phyloP scores from a whole-genome alignment of 2,888 invertebrate species.

The Drosophila yooni region DNA sequence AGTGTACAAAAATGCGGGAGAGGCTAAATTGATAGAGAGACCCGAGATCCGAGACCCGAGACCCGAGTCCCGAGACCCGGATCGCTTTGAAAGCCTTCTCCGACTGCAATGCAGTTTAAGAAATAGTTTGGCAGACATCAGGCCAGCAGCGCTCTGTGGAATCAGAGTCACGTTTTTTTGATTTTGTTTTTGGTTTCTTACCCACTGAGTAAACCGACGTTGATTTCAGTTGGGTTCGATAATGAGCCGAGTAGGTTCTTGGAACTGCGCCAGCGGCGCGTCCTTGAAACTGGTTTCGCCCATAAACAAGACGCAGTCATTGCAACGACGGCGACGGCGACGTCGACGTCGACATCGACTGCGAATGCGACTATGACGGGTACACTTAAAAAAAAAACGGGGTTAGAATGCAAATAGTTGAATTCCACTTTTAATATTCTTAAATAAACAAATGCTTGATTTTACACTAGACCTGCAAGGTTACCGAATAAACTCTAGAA shows the following conservation, averaged over 20 bases:
- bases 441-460: background rate
- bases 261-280: conserved; percentile 71
- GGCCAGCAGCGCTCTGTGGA: conserved; percentile 21
- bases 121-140: conserved; percentile 51
- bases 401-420: background rate
- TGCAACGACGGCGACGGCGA: conserved; percentile 19
- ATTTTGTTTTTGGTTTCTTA: background rate
- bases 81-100: conserved; percentile 28
- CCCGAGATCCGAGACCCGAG: no score
- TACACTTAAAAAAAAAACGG: background rate
- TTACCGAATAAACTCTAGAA: background rate
- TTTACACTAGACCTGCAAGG: background rate
- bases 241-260: conserved; percentile 71
- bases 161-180: conserved; percentile 66
- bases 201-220: conserved; percentile 3
- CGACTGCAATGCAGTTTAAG: conserved; percentile 49
- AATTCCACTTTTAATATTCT: background rate
- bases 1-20: conserved; percentile 39
- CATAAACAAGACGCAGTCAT: conserved; percentile 61
- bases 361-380: conserved; percentile 1
- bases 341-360: conserved; percentile 8
- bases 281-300: conserved; percentile 77
- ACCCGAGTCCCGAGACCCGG: background rate
- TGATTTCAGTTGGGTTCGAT: conserved; percentile 27
- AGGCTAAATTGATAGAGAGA: background rate